Conservation (phyloP, 2,888 invertebrate species). For the Drosophila mimetica region DNA sequence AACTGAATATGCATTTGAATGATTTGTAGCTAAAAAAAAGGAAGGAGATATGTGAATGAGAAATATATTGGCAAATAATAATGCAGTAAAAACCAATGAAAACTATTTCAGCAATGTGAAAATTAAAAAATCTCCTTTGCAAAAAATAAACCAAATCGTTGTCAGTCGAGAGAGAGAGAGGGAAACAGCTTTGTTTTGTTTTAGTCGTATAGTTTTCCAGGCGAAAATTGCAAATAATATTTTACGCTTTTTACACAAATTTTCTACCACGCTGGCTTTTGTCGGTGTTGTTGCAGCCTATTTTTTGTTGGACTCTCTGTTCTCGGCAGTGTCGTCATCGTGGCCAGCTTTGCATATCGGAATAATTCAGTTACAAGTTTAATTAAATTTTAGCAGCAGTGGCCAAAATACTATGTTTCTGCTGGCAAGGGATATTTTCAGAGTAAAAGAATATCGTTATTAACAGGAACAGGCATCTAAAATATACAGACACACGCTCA, state of each 20-base stretch:
- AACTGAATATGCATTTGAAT: conserved; percentile 22
- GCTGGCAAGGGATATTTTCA: conserved; percentile 12
- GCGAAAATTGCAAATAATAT: conserved; percentile 52
- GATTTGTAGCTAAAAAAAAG: conserved; percentile 14
- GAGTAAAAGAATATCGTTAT: conserved; percentile 9
- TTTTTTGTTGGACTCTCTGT: conserved; percentile 16
- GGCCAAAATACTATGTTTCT: conserved; percentile 18
- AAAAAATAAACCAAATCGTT: conserved; percentile 30
- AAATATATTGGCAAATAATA: conserved; percentile 49
- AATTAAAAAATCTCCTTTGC: conserved; percentile 21
- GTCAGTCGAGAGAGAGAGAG: neutral
- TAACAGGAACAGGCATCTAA: conserved; percentile 9
- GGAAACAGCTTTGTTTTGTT: neutral
- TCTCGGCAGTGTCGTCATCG: conserved; percentile 28
- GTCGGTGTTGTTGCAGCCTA: conserved; percentile 8
- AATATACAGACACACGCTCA: conserved; percentile 12
- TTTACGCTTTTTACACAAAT: conserved; percentile 55
- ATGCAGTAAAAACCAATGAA: conserved; percentile 29
- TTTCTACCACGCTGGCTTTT: conserved; percentile 42
- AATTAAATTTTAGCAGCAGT: conserved; percentile 49
- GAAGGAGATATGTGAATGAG: conserved; percentile 5
- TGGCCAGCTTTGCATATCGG: conserved; percentile 44
- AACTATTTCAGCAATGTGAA: conserved; percentile 34
- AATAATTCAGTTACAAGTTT: conserved; percentile 49
- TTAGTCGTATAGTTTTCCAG: conserved; percentile 12